Evolutionary conservation across 1,140 invertebrate genomes (phyloP).

Genomic region (Holcopasites calliopsidis): DNA sequence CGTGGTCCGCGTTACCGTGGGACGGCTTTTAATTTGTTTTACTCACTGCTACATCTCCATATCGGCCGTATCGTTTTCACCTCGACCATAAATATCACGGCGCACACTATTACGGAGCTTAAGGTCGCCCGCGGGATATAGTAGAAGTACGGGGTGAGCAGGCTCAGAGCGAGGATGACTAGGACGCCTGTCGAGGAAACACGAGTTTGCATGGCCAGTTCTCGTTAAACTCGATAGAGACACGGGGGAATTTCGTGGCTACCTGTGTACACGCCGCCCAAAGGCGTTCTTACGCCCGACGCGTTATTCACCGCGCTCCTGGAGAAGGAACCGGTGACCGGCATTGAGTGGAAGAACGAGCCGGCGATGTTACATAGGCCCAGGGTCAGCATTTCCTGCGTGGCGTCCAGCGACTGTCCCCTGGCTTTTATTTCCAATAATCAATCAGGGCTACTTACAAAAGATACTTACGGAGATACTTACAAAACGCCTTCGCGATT

Average conservation of each 20-base stretch:
- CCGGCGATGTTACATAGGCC: constrained; percentile 88
- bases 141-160: constrained; percentile 90
- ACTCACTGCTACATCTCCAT: constrained; percentile 88
- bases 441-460: not conserved
- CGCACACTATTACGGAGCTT: constrained; percentile 90
- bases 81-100: constrained; percentile 92
- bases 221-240: too few species aligned
- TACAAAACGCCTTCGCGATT: constrained; percentile 88
- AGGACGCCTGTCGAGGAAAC: constrained; percentile 78
- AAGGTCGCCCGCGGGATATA: constrained; percentile 90
- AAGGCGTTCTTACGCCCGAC: constrained; percentile 87
- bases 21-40: not conserved
- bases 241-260: not conserved
- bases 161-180: constrained; percentile 86
- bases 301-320: constrained; percentile 89
- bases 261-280: constrained; percentile 87
- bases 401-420: constrained; percentile 83
- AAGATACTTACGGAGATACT: constrained; percentile 56
- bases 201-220: not conserved
- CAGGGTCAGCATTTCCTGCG: constrained; percentile 87
- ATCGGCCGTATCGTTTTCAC: constrained; percentile 85
- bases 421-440: constrained; percentile 70
- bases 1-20: not conserved
- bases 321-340: constrained; percentile 89
- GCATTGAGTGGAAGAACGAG: constrained; percentile 88